Conservation (phyloP, 2,888 invertebrate species). For the Deilephila porcellus region DNA sequence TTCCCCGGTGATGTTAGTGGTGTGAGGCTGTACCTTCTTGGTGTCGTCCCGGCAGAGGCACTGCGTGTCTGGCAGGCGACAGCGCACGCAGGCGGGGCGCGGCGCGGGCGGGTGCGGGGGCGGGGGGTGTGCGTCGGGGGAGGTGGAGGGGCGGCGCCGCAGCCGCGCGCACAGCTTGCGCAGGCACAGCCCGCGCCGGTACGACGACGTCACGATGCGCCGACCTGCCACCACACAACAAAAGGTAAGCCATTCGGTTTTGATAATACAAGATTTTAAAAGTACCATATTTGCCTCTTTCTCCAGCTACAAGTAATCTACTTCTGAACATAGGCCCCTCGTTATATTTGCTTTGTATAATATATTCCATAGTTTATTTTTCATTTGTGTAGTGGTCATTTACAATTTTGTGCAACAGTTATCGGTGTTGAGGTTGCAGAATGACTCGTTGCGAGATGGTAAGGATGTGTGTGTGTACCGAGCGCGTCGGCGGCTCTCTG, state of each 20-base stretch:
- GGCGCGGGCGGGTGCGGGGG: slow-evolving; percentile 34
- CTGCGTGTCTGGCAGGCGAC: slow-evolving; percentile 40
- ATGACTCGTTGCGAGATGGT: too few species aligned
- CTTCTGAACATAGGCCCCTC: too few species aligned
- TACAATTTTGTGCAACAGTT: too few species aligned
- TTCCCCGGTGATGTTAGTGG: too few species aligned
- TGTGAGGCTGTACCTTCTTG: slow-evolving; percentile 39
- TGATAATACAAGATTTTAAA: too few species aligned
- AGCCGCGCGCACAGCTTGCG: slow-evolving; percentile 62
- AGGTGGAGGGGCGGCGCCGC: slow-evolving; percentile 44
- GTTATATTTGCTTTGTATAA: too few species aligned
- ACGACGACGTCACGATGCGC: slow-evolving; percentile 56
- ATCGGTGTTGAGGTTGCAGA: too few species aligned
- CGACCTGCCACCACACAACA: slow-evolving; percentile 40
- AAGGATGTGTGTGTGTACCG: slow-evolving; percentile 47
- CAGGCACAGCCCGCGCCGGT: slow-evolving; percentile 65
- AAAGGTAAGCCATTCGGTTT: too few species aligned
- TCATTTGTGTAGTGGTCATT: too few species aligned
- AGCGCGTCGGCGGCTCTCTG: slow-evolving; percentile 87
- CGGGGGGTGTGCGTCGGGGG: slow-evolving; percentile 33
- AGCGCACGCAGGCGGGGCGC: slow-evolving; percentile 40
- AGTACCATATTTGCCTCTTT: too few species aligned
- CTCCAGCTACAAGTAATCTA: too few species aligned
- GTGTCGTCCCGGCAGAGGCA: slow-evolving; percentile 62
- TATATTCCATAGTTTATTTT: too few species aligned